phyloP scores from a whole-genome alignment of 2,113 vertebrate species.

The Calidris pugnax region DNA sequence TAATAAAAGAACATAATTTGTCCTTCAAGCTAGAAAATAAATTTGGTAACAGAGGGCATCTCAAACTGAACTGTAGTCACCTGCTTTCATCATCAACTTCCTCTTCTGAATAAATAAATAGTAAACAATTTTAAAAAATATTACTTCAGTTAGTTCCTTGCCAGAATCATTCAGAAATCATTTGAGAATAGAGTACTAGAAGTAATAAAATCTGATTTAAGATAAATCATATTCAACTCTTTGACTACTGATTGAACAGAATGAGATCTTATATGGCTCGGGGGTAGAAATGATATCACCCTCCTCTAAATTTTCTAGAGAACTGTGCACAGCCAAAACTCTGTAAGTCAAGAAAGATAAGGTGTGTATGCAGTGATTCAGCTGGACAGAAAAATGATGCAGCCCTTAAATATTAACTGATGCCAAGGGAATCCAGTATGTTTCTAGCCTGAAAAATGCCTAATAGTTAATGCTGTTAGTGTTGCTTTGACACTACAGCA shows the following conservation, averaged over 20 bases:
- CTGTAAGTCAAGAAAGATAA: neutral
- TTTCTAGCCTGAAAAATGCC: neutral
- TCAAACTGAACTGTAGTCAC: neutral
- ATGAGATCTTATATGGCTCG: neutral
- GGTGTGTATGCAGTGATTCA: neutral
- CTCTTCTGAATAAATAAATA: neutral
- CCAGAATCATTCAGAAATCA: neutral
- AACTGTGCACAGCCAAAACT: neutral
- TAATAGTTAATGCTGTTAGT: neutral
- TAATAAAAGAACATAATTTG: neutral
- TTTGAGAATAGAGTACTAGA: neutral
- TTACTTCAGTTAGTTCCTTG: neutral
- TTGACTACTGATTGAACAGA: neutral
- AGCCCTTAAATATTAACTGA: neutral
- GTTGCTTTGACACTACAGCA: neutral
- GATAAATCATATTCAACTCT: neutral
- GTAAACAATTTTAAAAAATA: neutral
- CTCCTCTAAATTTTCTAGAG: neutral
- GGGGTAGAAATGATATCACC: neutral
- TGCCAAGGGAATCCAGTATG: neutral
- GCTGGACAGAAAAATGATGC: neutral
- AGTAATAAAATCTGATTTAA: neutral
- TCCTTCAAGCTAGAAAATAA: neutral
- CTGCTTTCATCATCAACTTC: neutral
- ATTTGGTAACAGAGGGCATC: neutral